Evolutionary conservation across 1,140 invertebrate species (phyloP).

Genomic region (Agrypnia vestita): DNA sequence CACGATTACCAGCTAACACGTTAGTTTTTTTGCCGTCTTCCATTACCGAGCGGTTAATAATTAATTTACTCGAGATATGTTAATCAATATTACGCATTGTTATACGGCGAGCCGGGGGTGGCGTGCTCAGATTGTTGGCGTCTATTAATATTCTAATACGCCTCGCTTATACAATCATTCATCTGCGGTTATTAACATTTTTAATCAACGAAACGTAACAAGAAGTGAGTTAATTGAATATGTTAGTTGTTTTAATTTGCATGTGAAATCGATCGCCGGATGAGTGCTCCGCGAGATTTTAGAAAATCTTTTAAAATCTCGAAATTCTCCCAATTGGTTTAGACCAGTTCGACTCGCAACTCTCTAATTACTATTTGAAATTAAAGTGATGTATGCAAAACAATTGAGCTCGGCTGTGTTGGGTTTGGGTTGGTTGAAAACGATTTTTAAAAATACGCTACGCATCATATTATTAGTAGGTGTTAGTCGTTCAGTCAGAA

Average conservation of each 20-base stretch:
- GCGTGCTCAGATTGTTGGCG: slow-evolving; percentile 16
- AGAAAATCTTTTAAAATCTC: too few relatives aligned
- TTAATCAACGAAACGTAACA: slow-evolving; percentile 7
- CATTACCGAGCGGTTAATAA: background rate
- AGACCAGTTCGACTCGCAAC: too few relatives aligned
- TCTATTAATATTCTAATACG: background rate
- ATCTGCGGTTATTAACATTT: slow-evolving; percentile 17
- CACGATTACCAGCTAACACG: slow-evolving; percentile 1
- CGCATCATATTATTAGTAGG: too few relatives aligned
- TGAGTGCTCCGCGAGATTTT: background rate
- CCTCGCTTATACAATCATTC: background rate
- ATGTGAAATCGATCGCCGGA: background rate
- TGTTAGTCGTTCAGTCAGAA: too few relatives aligned
- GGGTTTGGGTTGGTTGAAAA: too few relatives aligned
- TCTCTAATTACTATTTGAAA: too few relatives aligned
- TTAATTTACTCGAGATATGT: slow-evolving; percentile 8
- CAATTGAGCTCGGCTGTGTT: too few relatives aligned
- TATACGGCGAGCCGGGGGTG: background rate
- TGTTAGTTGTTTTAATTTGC: slow-evolving; percentile 4
- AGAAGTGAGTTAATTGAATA: slow-evolving; percentile 9
- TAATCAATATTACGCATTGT: slow-evolving; percentile 5
- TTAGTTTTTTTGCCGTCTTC: background rate
- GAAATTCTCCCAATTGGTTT: too few relatives aligned
- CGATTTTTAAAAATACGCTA: too few relatives aligned
- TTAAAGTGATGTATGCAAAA: too few relatives aligned